Base-by-base conservation (phyloP, 2,888 invertebrate genomes). In the Eledona agricola region DNA sequence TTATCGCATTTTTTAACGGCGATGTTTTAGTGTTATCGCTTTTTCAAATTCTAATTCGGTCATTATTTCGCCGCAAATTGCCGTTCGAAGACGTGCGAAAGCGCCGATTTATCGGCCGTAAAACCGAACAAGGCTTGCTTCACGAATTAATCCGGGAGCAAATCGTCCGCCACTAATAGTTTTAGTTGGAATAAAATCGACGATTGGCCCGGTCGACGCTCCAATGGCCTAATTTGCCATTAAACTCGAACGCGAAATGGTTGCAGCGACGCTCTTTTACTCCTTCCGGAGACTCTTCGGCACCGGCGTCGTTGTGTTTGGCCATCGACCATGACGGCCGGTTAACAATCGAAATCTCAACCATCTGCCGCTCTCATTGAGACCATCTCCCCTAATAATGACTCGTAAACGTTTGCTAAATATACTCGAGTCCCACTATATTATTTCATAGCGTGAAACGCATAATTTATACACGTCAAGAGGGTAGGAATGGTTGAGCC, bases 191-290 rank as follows among this genome's bases (percentile, higher is more conserved):
- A 49, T 25, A 31, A 49, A 49, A 38, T 49, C 45, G 37, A 26
- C 37, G 32, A 38, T 46, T 49, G 49, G 49, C 26, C 32, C 29
- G 20, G 13, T 28, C 35, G 53, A 17, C 53, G 43, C 17, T 38
- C 23, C 69, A 72, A 72, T 72, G 72, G 71, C 70, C 74, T 75
- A 75, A 75, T 75, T 75, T 74, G 75, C 74, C 73, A 73, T 74
- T 75, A 75, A 75, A 72, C 65, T 63, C 65, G n/a, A 59, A 40
- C 72, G 69, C 43, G 56, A 63, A 62, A 55, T 61, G 60, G 64
- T 62, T 59, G 29, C 51, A 62, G 59, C 47, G 54, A n/a, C n/a
- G n/a, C n/a, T n/a, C n/a, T n/a, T n/a, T n/a, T n/a, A n/a, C n/a
- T n/a, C 38, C 40, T 38, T 34, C 40, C 56, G 49, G 47, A 43